Base-by-base conservation (phyloP, 2,113 vertebrate species). In the Galbula dea region DNA sequence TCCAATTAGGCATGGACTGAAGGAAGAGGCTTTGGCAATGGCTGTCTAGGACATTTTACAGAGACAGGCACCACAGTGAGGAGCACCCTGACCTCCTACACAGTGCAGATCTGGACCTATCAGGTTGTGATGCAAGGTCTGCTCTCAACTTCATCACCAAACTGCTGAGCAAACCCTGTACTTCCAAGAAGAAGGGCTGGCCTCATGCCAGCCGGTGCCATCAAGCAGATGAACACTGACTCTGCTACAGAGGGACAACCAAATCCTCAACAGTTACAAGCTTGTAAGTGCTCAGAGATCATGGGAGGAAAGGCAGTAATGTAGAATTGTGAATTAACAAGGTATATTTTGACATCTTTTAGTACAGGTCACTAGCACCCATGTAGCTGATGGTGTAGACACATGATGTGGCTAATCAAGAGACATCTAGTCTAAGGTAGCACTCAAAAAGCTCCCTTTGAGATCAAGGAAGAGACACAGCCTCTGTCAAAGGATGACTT, bases 121-220 rank as follows among this genome's bases (percentile, higher is more conserved):
- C 68, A 15, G 32, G 55, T 41, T 41, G 32, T 1, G 11, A 30
- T 7, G n/a, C 51, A 8, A 46, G 73, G 29, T 13, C 88, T 78
- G 74, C 51, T 26, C 54, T 48, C 3, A 0, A 32, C 21, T 17
- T 49, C 69, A 34, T 13, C 16, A 0, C 13, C 36, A 7, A 59
- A 4, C 9, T 4, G 46, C 55, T 24, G 59, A 77, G 75, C 95
- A 90, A 49, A 9, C 2, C 41, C n/a, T 2, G 21, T 2, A 49
- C 1, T 4, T 20, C 39, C 46, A 32, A 1, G 1, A 8, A n/a
- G 59, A 29, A 34, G 39, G 37, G 3, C n/a, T 9, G 46, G 58
- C 11, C 24, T 12, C 1, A 0, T 0, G 4, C 54, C 65, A 65
- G 45, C 8, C 23, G 0, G 20, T 0, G 1, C 54, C 4, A 0